Base-by-base conservation (phyloP, 2,888 invertebrate genomes). In the Scaptomyza cyrtandrae region DNA sequence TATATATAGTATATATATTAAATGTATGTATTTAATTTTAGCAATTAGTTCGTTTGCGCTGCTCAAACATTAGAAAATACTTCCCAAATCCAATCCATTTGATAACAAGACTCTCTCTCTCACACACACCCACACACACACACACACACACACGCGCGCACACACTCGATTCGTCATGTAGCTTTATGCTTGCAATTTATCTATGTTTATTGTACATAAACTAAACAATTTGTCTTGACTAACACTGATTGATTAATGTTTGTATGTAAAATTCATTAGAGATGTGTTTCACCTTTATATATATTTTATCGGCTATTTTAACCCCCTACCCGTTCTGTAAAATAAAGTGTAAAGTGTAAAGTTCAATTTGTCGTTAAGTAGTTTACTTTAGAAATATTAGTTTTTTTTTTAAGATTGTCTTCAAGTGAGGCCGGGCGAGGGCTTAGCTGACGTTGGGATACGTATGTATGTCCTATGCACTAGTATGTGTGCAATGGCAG, bases 401-500 rank as follows among this genome's bases (percentile, higher is more conserved):
- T 29, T 14, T 10, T 33, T 33, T 16, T 3, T 71, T 69, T 74
- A 71, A 88, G 88, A 85, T 85, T 85, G 88, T 88, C 88, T 71
- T 83, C 66, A 55, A 71, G 79, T 74, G 78, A 53, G 62, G 6
- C 10, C 33, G 33, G 33, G 1, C 39, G 27, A 33, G 45, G 35
- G 19, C 24, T 4, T 39, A 10, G 50, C 10, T 37, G 52, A 43
- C 29, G 41, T 33, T 45, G 46, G 31, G 43, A 24, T n/a, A 10
- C 24, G 24, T 24, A 24, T 24, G 24, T 24, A 43, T 61, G 61
- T 56, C 33, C 33, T 33, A 33, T 33, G 29, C 33, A 58, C 59
- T 75, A 59, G 58, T 54, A 46, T 59, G 57, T 61, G 43, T 60
- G 52, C 44, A 41, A 49, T 65, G 65, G 60, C 60, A 14, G 45